These are phyloP conservation scores for Cervus canadensis DNA, from an alignment of 2,113 vertebrate species.

Conservation along the genomic window DNA sequence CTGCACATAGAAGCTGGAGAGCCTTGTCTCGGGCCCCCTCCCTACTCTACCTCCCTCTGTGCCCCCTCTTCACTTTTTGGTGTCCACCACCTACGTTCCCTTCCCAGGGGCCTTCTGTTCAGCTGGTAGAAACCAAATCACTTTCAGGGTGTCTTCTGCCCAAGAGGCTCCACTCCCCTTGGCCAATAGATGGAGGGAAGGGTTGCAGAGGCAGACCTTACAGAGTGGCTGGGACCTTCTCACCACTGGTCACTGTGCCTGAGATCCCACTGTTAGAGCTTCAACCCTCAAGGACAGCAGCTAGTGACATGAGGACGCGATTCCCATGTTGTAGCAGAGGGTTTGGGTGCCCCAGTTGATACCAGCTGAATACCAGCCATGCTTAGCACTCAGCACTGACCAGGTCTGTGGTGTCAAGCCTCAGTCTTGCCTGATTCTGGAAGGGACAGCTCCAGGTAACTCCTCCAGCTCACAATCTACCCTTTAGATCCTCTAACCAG, in stretches of 20 bases:
- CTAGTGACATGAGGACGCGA: background rate
- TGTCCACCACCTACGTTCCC: background rate
- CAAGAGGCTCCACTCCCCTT: background rate
- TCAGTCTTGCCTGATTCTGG: background rate
- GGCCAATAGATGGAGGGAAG: background rate
- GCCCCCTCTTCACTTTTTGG: background rate
- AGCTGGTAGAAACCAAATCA: background rate
- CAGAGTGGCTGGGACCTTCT: background rate
- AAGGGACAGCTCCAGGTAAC: background rate
- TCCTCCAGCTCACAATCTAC: background rate
- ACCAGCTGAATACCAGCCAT: background rate
- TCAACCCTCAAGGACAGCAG: background rate
- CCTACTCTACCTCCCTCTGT: background rate
- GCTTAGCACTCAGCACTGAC: background rate
- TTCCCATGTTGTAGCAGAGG: background rate
- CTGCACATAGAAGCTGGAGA: background rate
- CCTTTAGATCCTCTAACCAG: background rate
- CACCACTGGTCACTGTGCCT: background rate
- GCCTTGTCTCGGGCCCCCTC: background rate
- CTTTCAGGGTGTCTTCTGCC: background rate
- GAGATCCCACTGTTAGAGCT: background rate
- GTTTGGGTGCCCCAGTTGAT: background rate
- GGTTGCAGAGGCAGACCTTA: background rate
- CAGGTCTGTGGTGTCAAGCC: background rate
- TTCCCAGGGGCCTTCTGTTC: background rate